Conservation (phyloP, 2,888 invertebrate species). For the Hypercompe scribonia region DNA sequence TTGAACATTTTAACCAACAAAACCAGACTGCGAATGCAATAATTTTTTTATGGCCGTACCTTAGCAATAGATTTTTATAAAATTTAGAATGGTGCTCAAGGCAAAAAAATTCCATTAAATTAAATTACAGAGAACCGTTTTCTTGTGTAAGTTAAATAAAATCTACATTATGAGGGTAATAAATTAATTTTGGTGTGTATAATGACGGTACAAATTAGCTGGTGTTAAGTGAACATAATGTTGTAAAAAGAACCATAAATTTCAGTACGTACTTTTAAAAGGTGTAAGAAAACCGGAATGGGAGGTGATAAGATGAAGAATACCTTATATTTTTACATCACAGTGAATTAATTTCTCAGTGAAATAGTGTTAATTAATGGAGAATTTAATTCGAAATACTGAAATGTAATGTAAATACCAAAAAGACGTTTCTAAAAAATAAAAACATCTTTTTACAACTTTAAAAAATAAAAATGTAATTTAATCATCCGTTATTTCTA, state of each 20-base stretch:
- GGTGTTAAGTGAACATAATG: neutral
- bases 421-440: no score
- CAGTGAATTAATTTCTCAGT: no score
- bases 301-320: no score
- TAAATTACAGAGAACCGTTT: constrained; percentile 32
- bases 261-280: neutral
- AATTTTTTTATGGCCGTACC: constrained; percentile 21
- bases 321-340: no score
- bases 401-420: no score
- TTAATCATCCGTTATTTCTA: no score
- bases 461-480: no score
- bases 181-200: constrained; percentile 33
- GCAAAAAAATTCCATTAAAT: constrained; percentile 33
- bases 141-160: constrained; percentile 41
- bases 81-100: constrained; percentile 23
- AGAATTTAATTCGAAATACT: no score
- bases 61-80: constrained; percentile 32
- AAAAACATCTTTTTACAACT: no score
- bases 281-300: no score
- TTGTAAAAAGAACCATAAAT: neutral
- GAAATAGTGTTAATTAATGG: no score
- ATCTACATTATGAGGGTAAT: constrained; percentile 30
- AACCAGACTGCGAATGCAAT: constrained; percentile 3
- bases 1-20: no score
- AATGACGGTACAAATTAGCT: constrained; percentile 32